A percentile compares a stretch with the other conserved stretches of the same genome.
phyloP scores from a whole-genome alignment of 2,888 invertebrate genomes.

The Campoplex capitator region DNA sequence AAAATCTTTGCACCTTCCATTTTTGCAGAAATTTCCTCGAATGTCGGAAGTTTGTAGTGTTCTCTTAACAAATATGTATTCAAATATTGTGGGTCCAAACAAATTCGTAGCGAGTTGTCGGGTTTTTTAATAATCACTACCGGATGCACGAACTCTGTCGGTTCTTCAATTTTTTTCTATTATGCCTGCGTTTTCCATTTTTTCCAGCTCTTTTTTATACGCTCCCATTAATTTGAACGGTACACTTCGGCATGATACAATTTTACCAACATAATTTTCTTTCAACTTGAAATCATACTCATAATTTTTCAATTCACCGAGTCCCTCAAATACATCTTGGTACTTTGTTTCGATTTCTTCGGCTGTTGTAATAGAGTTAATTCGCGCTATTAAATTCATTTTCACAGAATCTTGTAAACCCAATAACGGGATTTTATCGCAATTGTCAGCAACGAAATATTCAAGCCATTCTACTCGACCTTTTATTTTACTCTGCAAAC shows the following conservation, averaged over 20 bases:
- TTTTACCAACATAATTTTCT: conserved; percentile 52
- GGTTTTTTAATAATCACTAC: conserved; percentile 58
- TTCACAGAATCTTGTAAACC: conserved; percentile 21
- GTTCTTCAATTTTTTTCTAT: conserved; percentile 69
- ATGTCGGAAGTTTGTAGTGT: conserved; percentile 73
- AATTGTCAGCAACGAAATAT: conserved; percentile 31
- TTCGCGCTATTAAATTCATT: conserved; percentile 25
- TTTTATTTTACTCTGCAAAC: conserved; percentile 31
- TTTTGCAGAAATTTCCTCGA: conserved; percentile 75
- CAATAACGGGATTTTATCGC: conserved; percentile 15
- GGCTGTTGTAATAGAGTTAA: conserved; percentile 3
- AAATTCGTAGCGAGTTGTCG: conserved; percentile 71
- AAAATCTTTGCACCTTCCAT: conserved; percentile 71
- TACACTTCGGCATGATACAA: conserved; percentile 46
- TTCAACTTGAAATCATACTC: conserved; percentile 68
- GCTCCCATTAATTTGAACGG: conserved; percentile 43
- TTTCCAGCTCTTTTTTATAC: conserved; percentile 58
- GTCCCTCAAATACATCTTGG: conserved; percentile 61
- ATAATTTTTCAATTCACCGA: conserved; percentile 59
- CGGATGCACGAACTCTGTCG: conserved; percentile 75
- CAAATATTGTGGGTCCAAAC: conserved; percentile 76
- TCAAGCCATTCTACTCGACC: conserved; percentile 20
- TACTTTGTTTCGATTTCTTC: conserved; percentile 6
- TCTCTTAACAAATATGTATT: conserved; percentile 74
- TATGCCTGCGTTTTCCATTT: conserved; percentile 40